phyloP scores from a whole-genome alignment of 2,888 invertebrate genomes.

The Bellardia pandia region DNA sequence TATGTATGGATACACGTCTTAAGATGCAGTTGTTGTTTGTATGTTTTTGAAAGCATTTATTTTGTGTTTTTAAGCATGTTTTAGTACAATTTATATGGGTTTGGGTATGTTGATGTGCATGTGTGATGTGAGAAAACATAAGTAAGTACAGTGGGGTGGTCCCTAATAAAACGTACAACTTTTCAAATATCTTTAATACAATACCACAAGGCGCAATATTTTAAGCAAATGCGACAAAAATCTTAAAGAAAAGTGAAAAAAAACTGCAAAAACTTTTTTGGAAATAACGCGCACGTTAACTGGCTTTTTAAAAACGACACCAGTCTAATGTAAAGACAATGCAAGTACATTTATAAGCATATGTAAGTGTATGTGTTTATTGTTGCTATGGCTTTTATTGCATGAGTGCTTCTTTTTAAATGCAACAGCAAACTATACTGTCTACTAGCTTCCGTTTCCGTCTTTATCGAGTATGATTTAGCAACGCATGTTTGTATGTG shows the following conservation, averaged over 20 bases:
- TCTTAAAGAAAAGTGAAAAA: too few species aligned
- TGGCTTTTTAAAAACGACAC: too few species aligned
- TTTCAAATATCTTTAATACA: too few species aligned
- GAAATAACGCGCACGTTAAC: too few species aligned
- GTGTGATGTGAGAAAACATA: too few species aligned
- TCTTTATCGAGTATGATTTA: conserved; percentile 32
- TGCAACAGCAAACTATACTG: conserved; percentile 60
- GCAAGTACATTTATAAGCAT: neutral
- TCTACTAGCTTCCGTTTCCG: conserved; percentile 67
- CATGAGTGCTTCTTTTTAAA: conserved; percentile 60
- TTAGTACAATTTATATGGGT: conserved; percentile 14
- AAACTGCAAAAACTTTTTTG: too few species aligned
- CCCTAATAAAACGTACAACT: too few species aligned
- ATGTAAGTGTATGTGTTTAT: neutral
- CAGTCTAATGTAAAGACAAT: too few species aligned
- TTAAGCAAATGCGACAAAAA: too few species aligned
- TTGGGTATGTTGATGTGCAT: neutral
- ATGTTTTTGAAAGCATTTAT: conserved; percentile 47
- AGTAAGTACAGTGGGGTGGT: too few species aligned
- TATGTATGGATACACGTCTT: conserved; percentile 21
- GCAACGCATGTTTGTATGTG: neutral
- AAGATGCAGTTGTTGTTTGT: conserved; percentile 30
- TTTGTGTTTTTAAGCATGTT: conserved; percentile 36
- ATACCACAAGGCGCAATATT: too few species aligned
- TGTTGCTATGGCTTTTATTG: conserved; percentile 54